phyloP scores from a whole-genome alignment of 2,888 invertebrate genomes.

The Troides oblongomaculatus region DNA sequence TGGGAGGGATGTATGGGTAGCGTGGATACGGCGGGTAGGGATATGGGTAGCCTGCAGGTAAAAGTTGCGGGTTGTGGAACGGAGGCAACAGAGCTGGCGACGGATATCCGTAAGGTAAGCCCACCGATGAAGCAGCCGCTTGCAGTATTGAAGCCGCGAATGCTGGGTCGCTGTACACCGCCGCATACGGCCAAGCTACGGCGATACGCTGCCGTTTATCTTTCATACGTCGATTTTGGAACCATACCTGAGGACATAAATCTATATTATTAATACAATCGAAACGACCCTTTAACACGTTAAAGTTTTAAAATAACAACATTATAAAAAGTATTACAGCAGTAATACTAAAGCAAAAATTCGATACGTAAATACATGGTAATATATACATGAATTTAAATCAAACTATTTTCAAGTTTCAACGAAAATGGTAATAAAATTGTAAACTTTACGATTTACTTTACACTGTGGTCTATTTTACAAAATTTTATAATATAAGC shows the following conservation, averaged over 20 bases:
- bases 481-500: constrained; percentile 8
- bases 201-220: constrained; percentile 97
- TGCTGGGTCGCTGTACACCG: constrained; percentile 95
- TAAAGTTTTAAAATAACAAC: too few relatives aligned
- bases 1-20: constrained; percentile 79
- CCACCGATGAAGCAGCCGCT: constrained; percentile 89
- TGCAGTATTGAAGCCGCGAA: constrained; percentile 95
- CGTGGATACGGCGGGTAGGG: constrained; percentile 78
- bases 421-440: not conserved
- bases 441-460: not conserved
- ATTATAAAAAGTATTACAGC: too few relatives aligned
- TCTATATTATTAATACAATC: not conserved
- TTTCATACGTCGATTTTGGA: constrained; percentile 97
- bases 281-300: not conserved
- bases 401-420: not conserved
- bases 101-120: constrained; percentile 82
- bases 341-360: too few relatives aligned
- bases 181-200: constrained; percentile 96
- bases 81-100: constrained; percentile 80
- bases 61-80: constrained; percentile 78
- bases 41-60: constrained; percentile 79
- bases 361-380: too few relatives aligned
- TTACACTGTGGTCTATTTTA: not conserved
- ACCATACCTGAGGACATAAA: constrained; percentile 90
- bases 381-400: too few relatives aligned